A percentile compares a stretch with the other conserved stretches of the same genome.
Conservation (phyloP, 2,113 vertebrate species). For the Uria lomvia region DNA sequence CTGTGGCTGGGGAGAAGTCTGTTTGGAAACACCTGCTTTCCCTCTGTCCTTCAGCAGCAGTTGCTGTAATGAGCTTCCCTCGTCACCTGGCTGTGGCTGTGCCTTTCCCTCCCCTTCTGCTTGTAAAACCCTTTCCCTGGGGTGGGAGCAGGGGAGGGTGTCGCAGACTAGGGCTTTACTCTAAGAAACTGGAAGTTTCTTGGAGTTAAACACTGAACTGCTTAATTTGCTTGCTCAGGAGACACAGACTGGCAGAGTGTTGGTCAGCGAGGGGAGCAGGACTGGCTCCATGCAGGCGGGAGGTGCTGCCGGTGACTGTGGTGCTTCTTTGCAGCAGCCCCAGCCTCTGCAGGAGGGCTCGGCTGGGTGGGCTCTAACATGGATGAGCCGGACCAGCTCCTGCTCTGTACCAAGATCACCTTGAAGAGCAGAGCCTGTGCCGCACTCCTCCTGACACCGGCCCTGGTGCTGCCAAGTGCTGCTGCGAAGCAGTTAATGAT, state of each 20-base stretch:
- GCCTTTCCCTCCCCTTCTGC: not conserved
- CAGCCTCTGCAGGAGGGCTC: not conserved
- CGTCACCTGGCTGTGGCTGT: not conserved
- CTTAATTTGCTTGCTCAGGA: not conserved
- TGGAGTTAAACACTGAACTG: not conserved
- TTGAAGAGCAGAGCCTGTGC: not conserved
- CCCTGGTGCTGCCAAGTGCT: not conserved
- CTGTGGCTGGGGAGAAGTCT: not conserved
- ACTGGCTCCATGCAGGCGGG: not conserved
- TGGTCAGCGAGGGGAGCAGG: accelerated
- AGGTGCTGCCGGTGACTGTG: not conserved
- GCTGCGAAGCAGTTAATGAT: conserved; percentile 65
- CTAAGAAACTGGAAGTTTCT: not conserved
- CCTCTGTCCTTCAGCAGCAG: conserved; percentile 9
- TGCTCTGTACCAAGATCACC: not conserved
- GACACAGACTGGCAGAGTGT: not conserved
- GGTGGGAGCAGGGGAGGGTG: not conserved
- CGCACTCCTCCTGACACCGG: not conserved
- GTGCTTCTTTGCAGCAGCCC: not conserved
- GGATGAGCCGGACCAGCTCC: not conserved
- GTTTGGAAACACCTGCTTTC: not conserved
- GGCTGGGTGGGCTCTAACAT: accelerated
- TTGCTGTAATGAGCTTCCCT: not conserved
- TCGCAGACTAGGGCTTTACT: not conserved
- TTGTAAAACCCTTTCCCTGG: accelerated